phyloP scores from a whole-genome alignment of 2,113 vertebrate species.

The Reinhardtius hippoglossoides region DNA sequence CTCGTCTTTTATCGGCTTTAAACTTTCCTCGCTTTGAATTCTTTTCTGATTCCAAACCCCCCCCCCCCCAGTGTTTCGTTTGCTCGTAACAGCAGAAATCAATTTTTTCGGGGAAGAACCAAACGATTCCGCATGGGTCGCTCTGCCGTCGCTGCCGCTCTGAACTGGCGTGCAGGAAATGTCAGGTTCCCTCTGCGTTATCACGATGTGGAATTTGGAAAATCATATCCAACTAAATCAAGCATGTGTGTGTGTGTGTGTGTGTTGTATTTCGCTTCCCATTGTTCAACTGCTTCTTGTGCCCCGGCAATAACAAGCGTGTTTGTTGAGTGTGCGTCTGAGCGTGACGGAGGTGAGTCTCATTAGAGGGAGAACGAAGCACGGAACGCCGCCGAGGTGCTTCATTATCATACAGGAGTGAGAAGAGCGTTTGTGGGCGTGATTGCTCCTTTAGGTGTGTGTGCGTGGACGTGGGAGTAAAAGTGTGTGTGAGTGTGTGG shows the following conservation, averaged over 20 bases:
- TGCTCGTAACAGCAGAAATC: no score
- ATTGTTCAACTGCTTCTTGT: no score
- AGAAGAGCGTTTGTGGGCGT: slow-evolving; percentile 27
- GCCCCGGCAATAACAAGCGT: neutral
- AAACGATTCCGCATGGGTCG: neutral
- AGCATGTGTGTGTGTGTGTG: slow-evolving; percentile 9
- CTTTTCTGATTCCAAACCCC: neutral
- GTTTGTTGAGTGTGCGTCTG: slow-evolving; percentile 39
- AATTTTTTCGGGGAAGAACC: no score
- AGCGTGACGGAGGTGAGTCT: slow-evolving; percentile 67
- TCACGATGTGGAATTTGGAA: neutral
- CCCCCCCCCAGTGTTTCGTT: no score
- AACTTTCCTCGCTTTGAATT: neutral
- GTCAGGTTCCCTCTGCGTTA: neutral
- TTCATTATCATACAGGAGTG: slow-evolving; percentile 64
- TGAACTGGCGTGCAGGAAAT: fast-evolving
- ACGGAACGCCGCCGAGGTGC: slow-evolving; percentile 26
- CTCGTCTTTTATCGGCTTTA: slow-evolving; percentile 23
- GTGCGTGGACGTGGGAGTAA: neutral
- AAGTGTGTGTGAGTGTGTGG: slow-evolving; percentile 12
- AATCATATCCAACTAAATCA: neutral
- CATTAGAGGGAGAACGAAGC: slow-evolving; percentile 55
- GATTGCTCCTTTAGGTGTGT: slow-evolving; percentile 17
- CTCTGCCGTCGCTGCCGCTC: neutral
- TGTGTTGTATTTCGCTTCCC: no score